Evolutionary conservation across 2,113 vertebrate genomes (phyloP).

Genomic region (Cromileptes altivelis): DNA sequence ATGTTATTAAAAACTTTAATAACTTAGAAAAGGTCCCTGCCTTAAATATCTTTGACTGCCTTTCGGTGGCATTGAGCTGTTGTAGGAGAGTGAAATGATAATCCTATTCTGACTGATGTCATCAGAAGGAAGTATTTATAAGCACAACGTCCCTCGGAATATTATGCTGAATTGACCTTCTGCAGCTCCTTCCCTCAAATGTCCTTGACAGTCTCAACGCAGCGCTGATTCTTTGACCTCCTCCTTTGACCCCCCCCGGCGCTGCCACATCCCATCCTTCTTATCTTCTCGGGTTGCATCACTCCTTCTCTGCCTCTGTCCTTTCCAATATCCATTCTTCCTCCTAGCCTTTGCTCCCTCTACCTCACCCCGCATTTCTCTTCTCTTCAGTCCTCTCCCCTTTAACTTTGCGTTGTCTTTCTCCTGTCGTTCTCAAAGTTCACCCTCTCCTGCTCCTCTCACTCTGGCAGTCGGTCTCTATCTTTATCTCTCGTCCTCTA

Average conservation of each 20-base stretch:
- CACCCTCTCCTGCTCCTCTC: background rate
- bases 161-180: slow-evolving; percentile 20
- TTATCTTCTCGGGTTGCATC: slow-evolving; percentile 43
- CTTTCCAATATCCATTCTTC: slow-evolving; percentile 48
- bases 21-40: background rate
- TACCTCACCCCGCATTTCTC: slow-evolving; percentile 14
- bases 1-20: background rate
- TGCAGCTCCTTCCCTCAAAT: background rate
- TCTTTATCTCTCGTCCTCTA: slow-evolving; percentile 18
- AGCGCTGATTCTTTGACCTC: slow-evolving; percentile 33
- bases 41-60: slow-evolving; percentile 5
- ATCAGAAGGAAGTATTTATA: slow-evolving; percentile 2
- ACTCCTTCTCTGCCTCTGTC: slow-evolving; percentile 40
- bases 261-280: slow-evolving; percentile 12
- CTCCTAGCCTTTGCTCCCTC: background rate
- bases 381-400: slow-evolving; percentile 10
- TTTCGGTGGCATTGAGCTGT: slow-evolving; percentile 30
- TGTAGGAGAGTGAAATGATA: slow-evolving; percentile 11
- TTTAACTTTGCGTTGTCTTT: slow-evolving; percentile 16
- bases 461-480: slow-evolving; percentile 7
- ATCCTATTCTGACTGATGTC: background rate
- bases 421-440: background rate
- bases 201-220: slow-evolving; percentile 4
- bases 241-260: background rate
- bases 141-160: background rate